Evolutionary conservation across 2,797 vertebrate species (phyloP).

Genomic region (Amblyopsis hoosieri): DNA sequence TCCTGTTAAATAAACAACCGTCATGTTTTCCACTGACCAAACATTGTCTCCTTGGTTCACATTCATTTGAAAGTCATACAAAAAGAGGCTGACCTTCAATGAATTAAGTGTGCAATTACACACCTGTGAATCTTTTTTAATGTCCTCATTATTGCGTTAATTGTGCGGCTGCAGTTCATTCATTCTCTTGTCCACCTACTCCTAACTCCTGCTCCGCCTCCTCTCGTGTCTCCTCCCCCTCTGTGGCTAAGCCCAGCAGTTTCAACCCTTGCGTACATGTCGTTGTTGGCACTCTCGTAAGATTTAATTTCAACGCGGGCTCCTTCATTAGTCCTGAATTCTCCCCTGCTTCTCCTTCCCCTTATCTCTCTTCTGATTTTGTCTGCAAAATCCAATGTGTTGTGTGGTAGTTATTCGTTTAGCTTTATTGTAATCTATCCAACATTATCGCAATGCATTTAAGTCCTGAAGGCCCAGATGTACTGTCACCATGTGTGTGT

Average conservation of each 20-base stretch:
- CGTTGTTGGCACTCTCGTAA: slow-evolving; percentile 52
- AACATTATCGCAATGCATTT: slow-evolving; percentile 5
- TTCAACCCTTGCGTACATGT: slow-evolving; percentile 59
- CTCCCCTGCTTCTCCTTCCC: slow-evolving; percentile 33
- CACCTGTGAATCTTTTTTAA: slow-evolving; percentile 79
- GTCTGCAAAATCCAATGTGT: slow-evolving; percentile 38
- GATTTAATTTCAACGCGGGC: slow-evolving; percentile 53
- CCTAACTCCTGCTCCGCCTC: slow-evolving; percentile 41
- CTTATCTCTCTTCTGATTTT: slow-evolving; percentile 33
- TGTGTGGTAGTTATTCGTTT: slow-evolving; percentile 2
- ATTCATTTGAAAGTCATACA: slow-evolving; percentile 59
- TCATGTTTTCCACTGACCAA: not conserved
- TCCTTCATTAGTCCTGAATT: slow-evolving; percentile 54
- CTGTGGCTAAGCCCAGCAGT: slow-evolving; percentile 42
- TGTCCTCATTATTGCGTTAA: slow-evolving; percentile 77
- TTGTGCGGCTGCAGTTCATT: slow-evolving; percentile 64
- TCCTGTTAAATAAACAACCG: too few species aligned
- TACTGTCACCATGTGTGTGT: slow-evolving; percentile 24
- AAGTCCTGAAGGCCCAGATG: slow-evolving; percentile 19
- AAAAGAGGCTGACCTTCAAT: slow-evolving; percentile 74
- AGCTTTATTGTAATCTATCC: too few species aligned
- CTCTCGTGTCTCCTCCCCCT: slow-evolving; percentile 51
- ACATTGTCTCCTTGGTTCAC: slow-evolving; percentile 13
- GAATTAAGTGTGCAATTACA: slow-evolving; percentile 81
- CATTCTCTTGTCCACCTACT: slow-evolving; percentile 70